Evolutionary conservation across 1,140 invertebrate species (phyloP).

Genomic region (Cydia fagiglandana): DNA sequence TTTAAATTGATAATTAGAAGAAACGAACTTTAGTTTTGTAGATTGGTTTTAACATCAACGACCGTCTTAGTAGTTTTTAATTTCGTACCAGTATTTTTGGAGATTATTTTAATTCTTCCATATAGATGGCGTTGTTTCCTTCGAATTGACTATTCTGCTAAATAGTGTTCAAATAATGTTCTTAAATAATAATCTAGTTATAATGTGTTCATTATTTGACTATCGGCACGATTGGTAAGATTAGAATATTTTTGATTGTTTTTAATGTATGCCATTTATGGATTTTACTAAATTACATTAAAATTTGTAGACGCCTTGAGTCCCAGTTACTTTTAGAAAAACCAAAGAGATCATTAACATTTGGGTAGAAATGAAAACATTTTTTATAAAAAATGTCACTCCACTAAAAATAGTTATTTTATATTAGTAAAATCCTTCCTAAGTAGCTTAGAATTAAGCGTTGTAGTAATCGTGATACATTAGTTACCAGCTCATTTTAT

Average conservation of each 20-base stretch:
- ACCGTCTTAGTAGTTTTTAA: background rate
- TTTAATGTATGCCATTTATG: conserved; percentile 16
- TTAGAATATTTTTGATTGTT: conserved; percentile 20
- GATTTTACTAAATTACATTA: conserved; percentile 12
- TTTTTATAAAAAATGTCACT: conserved; percentile 28
- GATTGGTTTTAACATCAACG: background rate
- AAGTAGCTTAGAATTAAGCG: conserved; percentile 29
- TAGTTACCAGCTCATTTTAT: conserved; percentile 37
- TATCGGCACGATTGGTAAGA: conserved; percentile 1
- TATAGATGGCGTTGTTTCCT: conserved; percentile 5
- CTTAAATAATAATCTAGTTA: conserved; percentile 30
- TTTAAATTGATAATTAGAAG: background rate
- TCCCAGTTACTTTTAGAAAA: conserved; percentile 32
- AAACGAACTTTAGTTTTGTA: background rate
- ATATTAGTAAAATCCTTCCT: conserved; percentile 30
- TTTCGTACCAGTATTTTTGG: conserved; percentile 26
- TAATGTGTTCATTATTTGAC: conserved; percentile 32
- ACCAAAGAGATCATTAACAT: conserved; percentile 37
- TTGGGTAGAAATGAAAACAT: conserved; percentile 21
- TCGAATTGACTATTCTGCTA: conserved; percentile 22
- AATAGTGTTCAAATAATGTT: conserved; percentile 30
- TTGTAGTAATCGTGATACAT: conserved; percentile 33
- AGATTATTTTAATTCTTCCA: conserved; percentile 23
- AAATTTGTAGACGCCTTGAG: background rate
- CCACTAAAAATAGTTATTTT: conserved; percentile 28